Percentiles rank a stretch among this genome's conserved stretches.
Evolutionary conservation across 2,888 invertebrate species (phyloP).

Genomic region (Lobophora halterata): DNA sequence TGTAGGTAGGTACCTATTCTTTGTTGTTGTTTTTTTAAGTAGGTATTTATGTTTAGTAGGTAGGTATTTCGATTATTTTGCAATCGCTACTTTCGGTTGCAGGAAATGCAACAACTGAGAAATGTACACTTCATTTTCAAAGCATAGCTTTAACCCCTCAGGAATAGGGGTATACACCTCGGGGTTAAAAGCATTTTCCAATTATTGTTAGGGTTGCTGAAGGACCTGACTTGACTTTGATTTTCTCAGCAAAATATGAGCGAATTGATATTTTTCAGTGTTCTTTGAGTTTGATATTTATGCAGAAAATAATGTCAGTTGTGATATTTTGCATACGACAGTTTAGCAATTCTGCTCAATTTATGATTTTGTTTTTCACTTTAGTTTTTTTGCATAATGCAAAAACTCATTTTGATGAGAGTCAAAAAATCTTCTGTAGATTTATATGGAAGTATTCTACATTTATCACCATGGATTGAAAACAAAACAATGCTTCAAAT

Average conservation of each 20-base stretch:
- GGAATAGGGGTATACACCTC: slow-evolving; percentile 37
- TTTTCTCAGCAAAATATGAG: slow-evolving; percentile 22
- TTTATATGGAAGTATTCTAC: too few species aligned
- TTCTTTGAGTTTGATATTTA: slow-evolving; percentile 8
- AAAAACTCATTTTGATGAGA: too few species aligned
- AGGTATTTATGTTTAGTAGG: too few species aligned
- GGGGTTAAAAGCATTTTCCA: slow-evolving; percentile 55
- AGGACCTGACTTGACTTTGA: slow-evolving; percentile 21
- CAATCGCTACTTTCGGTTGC: slow-evolving; percentile 50
- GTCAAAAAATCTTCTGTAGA: too few species aligned
- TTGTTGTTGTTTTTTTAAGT: background rate
- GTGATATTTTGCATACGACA: too few species aligned
- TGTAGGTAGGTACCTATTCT: too few species aligned
- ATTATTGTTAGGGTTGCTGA: slow-evolving; percentile 38
- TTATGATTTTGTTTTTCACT: too few species aligned
- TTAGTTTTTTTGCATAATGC: too few species aligned
- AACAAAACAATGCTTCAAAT: too few species aligned
- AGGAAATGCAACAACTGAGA: slow-evolving; percentile 66
- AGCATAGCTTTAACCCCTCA: slow-evolving; percentile 40
- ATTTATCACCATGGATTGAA: too few species aligned
- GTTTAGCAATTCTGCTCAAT: too few species aligned
- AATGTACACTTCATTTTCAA: slow-evolving; percentile 55
- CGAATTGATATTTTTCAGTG: slow-evolving; percentile 18
- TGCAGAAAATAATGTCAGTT: slow-evolving; percentile 8
- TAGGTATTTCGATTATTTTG: slow-evolving; percentile 42